Base-by-base conservation (phyloP, 1,140 invertebrate genomes). In the Hydropsyche tenuis region DNA sequence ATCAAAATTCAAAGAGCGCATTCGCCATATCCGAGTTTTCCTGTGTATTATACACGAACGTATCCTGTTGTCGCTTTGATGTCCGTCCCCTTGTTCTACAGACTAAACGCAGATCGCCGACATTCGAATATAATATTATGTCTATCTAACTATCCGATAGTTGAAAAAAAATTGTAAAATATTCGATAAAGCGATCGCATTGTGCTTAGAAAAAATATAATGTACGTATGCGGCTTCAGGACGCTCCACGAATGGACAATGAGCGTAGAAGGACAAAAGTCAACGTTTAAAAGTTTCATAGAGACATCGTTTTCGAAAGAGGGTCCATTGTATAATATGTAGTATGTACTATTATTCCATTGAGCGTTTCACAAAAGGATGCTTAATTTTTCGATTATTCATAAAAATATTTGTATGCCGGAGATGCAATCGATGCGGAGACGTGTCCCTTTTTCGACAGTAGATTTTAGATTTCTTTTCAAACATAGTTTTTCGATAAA, bases 221-320 rank as follows among this genome's bases (percentile, higher is more conserved):
- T 4, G 7, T 65, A 25, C 37, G 30, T 43, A 30, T 37, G 30
- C 30, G 30, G n/a, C n/a, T 9, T 37, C 3, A 3, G 30, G 9
- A 37, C 37, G 25, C 27, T 65, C 27, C 27, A 65, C 27, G 63
- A 65, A 65, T 65, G 63, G 25, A 65, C 63, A 65, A 65, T 65
- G 63, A 25, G 27, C 22, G n/a, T 6, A 65, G 63, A 42, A 43
- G 63, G 27, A 65, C 63, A 65, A 65, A 65, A 25, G 63, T 14
- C 63, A 14, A 51, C 14, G 18, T n/a, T 51, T 14, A 23, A 62
- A 62, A 62, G 56, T 23, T 12, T 25, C 63, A 22, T 27, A 27
- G 7, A 7, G 2, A n/a, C 25, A 63, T 63, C 7, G 9, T 9
- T 16, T 7, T 5, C 18, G 12, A 25, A n/a, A 22, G 18, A 25